phyloP scores from a whole-genome alignment of 1,140 invertebrate species.

The Forficula auricularia region DNA sequence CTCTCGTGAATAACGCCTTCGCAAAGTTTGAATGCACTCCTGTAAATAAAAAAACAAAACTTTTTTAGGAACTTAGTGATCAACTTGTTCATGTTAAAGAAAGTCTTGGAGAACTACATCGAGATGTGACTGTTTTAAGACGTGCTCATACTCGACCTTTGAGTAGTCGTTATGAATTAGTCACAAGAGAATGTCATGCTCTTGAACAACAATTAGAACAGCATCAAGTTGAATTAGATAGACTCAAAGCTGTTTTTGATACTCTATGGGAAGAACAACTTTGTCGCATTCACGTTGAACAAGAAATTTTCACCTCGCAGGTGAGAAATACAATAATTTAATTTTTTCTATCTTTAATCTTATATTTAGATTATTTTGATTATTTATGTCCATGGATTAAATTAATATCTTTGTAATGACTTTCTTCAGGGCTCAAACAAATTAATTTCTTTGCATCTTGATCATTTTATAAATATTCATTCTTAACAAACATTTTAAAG shows the following conservation, averaged over 20 bases:
- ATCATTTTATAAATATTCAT: no score
- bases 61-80: conserved; percentile 35
- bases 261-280: conserved; percentile 49
- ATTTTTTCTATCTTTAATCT: conserved; percentile 6
- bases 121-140: conserved; percentile 36
- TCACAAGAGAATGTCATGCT: conserved; percentile 38
- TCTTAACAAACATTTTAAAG: no score
- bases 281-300: conserved; percentile 45
- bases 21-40: no score
- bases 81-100: conserved; percentile 43
- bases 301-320: conserved; percentile 46
- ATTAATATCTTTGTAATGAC: no score
- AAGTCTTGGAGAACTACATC: conserved; percentile 40
- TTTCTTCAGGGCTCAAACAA: no score
- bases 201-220: conserved; percentile 43
- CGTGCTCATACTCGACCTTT: conserved; percentile 38
- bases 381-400: no score
- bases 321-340: conserved; percentile 18
- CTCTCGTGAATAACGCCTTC: no score
- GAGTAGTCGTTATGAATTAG: conserved; percentile 34
- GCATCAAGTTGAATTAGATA: conserved; percentile 43
- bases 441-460: no score
- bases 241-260: conserved; percentile 40
- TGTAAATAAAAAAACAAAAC: not conserved
- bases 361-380: no score